These are phyloP conservation scores for Chironomus tepperi DNA, from an alignment of 1,140 invertebrate genomes.

Conservation along the genomic window DNA sequence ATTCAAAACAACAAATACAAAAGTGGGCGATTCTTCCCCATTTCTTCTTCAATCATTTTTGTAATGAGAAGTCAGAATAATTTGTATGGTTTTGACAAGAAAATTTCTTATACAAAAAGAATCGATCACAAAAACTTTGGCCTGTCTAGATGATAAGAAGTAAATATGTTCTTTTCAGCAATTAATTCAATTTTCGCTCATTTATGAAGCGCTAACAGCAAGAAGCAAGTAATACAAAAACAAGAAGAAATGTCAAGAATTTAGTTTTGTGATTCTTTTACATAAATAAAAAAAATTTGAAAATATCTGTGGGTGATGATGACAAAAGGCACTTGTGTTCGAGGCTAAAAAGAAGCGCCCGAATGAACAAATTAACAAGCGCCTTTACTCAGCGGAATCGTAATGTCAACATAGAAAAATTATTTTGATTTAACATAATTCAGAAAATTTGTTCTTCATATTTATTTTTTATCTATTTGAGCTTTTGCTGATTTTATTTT, in stretches of 20 bases:
- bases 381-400: neutral
- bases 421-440: conserved; percentile 23
- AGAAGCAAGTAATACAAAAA: no score
- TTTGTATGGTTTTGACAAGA: no score
- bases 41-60: no score
- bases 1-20: no score
- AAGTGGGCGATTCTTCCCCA: no score
- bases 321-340: no score
- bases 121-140: neutral
- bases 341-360: conserved; percentile 46
- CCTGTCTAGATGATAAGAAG: neutral
- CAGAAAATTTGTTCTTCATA: neutral
- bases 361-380: neutral
- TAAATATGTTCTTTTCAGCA: neutral
- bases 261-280: neutral
- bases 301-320: conserved; percentile 48
- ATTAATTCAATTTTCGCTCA: neutral
- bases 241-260: no score
- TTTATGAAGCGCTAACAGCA: neutral
- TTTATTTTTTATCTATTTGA: neutral
- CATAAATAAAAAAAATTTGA: conserved; percentile 32
- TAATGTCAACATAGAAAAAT: conserved; percentile 13
- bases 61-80: no score
- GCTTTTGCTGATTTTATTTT: neutral
- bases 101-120: neutral